Conservation (phyloP, 2,888 invertebrate species). For the Itoplectis maculator region DNA sequence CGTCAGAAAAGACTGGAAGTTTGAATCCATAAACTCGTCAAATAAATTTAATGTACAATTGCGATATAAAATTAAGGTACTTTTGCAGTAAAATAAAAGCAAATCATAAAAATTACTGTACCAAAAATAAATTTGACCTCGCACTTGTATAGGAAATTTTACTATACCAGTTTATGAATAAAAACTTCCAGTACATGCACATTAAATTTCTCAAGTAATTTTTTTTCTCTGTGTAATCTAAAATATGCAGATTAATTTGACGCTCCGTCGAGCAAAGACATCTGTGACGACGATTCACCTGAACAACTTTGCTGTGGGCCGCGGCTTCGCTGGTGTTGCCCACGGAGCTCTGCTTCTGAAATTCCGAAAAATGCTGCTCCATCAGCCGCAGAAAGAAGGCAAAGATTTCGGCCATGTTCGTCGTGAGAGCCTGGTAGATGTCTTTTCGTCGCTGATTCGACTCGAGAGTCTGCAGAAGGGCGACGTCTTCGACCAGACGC, state of each 20-base stretch:
- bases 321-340: constrained; percentile 89
- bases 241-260: background rate
- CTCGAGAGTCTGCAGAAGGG: constrained; percentile 94
- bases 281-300: constrained; percentile 83
- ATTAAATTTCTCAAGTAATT: too few species aligned
- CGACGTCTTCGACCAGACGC: constrained; percentile 96
- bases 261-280: too few species aligned
- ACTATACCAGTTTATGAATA: too few species aligned
- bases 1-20: too few species aligned
- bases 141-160: too few species aligned
- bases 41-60: too few species aligned
- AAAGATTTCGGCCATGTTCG: constrained; percentile 95
- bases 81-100: too few species aligned
- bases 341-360: constrained; percentile 88
- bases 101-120: too few species aligned
- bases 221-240: background rate
- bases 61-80: too few species aligned
- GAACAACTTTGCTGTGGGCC: constrained; percentile 92
- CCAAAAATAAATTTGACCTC: too few species aligned
- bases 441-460: constrained; percentile 95
- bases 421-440: constrained; percentile 94
- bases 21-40: too few species aligned
- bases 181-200: too few species aligned
- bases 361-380: constrained; percentile 92
- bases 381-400: constrained; percentile 93